A percentile compares a stretch with the other conserved stretches of the same genome.
Evolutionary conservation across 1,140 invertebrate species (phyloP).

Genomic region (Cotesia typhae): DNA sequence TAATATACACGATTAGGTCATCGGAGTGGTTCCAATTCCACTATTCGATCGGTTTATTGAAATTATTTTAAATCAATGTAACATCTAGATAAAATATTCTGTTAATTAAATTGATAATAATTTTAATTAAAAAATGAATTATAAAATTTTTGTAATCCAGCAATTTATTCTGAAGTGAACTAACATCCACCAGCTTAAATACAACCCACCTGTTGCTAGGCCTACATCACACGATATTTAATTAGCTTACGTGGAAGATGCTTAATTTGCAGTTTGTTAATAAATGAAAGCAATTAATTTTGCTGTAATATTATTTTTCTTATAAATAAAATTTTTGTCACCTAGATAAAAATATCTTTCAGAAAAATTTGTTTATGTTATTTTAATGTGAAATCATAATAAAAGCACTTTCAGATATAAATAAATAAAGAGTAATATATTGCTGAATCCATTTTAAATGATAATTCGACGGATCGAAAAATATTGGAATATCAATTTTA

Average conservation of each 20-base stretch:
- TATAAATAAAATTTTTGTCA: background rate
- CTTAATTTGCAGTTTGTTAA: constrained; percentile 1
- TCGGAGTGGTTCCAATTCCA: background rate
- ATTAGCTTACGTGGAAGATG: background rate
- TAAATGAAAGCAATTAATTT: no score
- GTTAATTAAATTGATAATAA: no score
- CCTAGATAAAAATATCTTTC: background rate
- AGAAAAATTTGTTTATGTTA: constrained; percentile 1
- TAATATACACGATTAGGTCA: constrained; percentile 14
- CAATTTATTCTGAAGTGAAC: background rate
- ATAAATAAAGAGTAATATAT: constrained; percentile 22
- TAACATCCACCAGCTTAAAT: constrained; percentile 38
- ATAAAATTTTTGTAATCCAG: background rate
- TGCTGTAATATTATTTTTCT: background rate
- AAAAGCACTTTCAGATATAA: background rate
- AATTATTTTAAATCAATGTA: background rate
- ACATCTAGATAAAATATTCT: no score
- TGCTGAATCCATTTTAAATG: constrained; percentile 40
- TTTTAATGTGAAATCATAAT: background rate
- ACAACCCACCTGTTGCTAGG: constrained; percentile 53
- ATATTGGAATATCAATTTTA: no score
- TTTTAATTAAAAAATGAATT: background rate
- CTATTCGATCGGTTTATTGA: background rate
- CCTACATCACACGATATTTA: constrained; percentile 36
- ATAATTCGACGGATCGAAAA: constrained; percentile 26